Evolutionary conservation across 2,888 invertebrate species (phyloP).

Genomic region (Bhutanitis thaidina): DNA sequence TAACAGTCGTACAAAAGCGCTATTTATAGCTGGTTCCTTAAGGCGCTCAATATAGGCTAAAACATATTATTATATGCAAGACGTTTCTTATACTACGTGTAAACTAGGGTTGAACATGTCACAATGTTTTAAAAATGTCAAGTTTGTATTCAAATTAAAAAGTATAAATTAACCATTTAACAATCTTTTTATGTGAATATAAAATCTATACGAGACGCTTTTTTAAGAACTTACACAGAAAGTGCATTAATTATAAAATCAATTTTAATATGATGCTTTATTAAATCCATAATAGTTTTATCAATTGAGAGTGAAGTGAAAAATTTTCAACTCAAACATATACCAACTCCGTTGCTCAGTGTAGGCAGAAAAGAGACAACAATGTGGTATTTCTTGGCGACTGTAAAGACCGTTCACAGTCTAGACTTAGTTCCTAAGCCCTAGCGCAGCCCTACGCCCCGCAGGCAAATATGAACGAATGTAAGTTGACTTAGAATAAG

Average conservation of each 20-base stretch:
- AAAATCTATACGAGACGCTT: no score
- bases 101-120: slow-evolving; percentile 63
- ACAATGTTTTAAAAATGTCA: background rate
- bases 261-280: no score
- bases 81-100: slow-evolving; percentile 77
- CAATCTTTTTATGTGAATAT: no score
- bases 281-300: no score
- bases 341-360: slow-evolving; percentile 10
- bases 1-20: slow-evolving; percentile 30
- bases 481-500: slow-evolving; percentile 81
- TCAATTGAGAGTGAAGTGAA: no score
- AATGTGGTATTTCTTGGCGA: slow-evolving; percentile 26
- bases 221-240: no score
- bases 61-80: slow-evolving; percentile 80
- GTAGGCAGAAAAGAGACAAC: slow-evolving; percentile 19
- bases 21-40: slow-evolving; percentile 48
- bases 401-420: slow-evolving; percentile 22
- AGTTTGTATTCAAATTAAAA: no score
- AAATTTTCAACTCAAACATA: slow-evolving; percentile 9
- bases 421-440: slow-evolving; percentile 45
- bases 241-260: no score
- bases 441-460: slow-evolving; percentile 72
- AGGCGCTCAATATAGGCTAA: slow-evolving; percentile 77
- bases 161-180: no score
- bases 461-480: slow-evolving; percentile 81